Base-by-base conservation (phyloP, 2,888 invertebrate genomes). In the Biston betularia region DNA sequence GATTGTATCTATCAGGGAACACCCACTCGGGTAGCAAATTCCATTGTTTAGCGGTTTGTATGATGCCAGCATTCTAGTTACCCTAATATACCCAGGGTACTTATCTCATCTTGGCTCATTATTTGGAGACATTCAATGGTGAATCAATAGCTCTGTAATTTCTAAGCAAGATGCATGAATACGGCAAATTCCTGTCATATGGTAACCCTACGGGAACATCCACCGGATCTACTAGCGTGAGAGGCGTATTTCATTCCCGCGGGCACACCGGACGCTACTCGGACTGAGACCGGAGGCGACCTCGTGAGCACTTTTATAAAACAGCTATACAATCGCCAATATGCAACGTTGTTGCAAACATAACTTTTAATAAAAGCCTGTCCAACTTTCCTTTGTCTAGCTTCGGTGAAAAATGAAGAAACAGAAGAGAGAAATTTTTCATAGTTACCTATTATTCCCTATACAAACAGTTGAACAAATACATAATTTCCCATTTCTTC, bases 201-300 rank as follows among this genome's bases (percentile, higher is more conserved):
- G 38, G 38, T 9, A 38, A 38, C 38, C 38, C 38, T 38, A 63
- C 53, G 71, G 73, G 76, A 70, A 73, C 79, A 81, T 87, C 87
- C 87, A 86, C 70, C 86, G 89, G 89, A 88, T 82, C 83, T 80
- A 80, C 79, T 78, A 76, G 81, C 81, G 81, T 81, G 82, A 81
- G 79, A 80, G 65, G 75, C 77, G 78, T 83, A 78, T 80, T 83
- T 80, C 80, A 79, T 81, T 76, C 80, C 80, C 78, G 63, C 75
- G 70, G 78, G 50, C 34, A 8, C 76, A 71, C 63, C 67, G 67
- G 67, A 59, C 60, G 59, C 14, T 10, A 42, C 33, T 44, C 74
- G 52, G 56, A 56, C 55, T 12, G 35, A 33, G 38, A 57, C 69
- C 70, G 68, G 66, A 56, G 60, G 68, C 57, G 54, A 70, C 56